Evolutionary conservation across 2,113 vertebrate species (phyloP), one percentile per base, ranked within the genome.

Genomic region (Calonectris borealis): DNA sequence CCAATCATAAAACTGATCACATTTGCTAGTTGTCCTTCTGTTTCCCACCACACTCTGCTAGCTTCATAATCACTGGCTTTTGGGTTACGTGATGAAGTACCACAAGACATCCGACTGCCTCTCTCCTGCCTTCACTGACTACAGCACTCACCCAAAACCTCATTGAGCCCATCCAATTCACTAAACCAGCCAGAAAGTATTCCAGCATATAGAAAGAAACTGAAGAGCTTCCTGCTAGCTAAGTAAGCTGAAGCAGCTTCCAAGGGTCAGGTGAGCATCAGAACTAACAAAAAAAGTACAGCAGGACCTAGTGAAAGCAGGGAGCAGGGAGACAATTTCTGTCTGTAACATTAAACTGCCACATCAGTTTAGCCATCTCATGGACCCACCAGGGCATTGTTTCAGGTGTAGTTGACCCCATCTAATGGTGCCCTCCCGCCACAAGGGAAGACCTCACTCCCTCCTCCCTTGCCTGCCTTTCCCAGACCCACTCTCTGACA

Each of bases 61-160:
- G 32, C 46, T 46, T 78, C 27, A 7, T 51, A 68, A 27, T 19
- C 27, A 27, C 36, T 8, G 16, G 12, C 12, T 87, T 87, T 48
- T 2, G 2, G 11, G 11, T 55, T 83, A n/a, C 1, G 0, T 38
- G 32, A 13, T 40, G 32, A 73, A 60, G n/a, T 60, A 52, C 11
- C 21, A 49, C 0, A 1, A 77, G 57, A n/a, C 42, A 51, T 7
- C 9, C 10, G 1, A 17, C 29, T 8, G 14, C 29, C 18, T 15
- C 8, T 36, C 26, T 60, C 21, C 1, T 48, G 65, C 34, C 16
- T 46, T 52, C 32, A 29, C 38, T 42, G 46, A 21, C 31, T 72
- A 11, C 16, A 31, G 27, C n/a, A 54, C 46, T 66, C n/a, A 55
- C 31, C 16, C n/a, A 77, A 91, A 78, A 13, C n/a, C 40, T 55